These are phyloP conservation scores for Phodopus roborovskii DNA, from an alignment of 2,113 vertebrate genomes.

Conservation along the genomic window DNA sequence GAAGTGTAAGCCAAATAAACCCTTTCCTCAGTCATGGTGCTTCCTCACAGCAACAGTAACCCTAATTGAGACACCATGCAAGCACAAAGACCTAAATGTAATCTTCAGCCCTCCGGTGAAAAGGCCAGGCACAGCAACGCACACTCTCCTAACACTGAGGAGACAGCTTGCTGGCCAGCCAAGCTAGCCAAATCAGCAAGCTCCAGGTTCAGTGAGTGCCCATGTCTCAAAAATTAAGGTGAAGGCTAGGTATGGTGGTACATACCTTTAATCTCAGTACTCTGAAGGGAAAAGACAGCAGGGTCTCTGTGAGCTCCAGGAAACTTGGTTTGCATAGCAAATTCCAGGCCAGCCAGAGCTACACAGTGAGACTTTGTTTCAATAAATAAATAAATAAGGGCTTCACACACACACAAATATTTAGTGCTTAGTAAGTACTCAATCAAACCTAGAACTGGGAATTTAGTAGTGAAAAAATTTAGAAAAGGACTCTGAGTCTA, in stretches of 20 bases:
- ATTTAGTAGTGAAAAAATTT: slow-evolving; percentile 49
- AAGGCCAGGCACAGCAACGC: background rate
- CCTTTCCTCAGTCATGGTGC: background rate
- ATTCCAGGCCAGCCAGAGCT: background rate
- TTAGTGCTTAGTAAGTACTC: slow-evolving; percentile 30
- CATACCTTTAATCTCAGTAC: background rate
- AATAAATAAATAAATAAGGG: background rate
- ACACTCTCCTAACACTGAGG: background rate
- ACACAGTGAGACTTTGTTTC: background rate
- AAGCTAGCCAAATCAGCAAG: background rate
- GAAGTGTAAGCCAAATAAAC: background rate
- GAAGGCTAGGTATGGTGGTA: too few relatives aligned
- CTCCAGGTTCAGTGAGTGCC: background rate
- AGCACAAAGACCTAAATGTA: background rate
- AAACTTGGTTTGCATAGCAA: too few relatives aligned
- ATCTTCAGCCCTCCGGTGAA: background rate
- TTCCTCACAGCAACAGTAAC: background rate
- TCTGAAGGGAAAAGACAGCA: background rate
- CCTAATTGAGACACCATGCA: background rate
- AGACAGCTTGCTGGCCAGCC: background rate
- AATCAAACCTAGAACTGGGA: background rate
- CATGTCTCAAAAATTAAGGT: too few relatives aligned
- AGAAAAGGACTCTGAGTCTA: background rate
- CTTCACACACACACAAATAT: background rate
- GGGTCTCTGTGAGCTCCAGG: background rate